Evolutionary conservation across 1,140 invertebrate species (phyloP).

Genomic region (Cotesia typhae): DNA sequence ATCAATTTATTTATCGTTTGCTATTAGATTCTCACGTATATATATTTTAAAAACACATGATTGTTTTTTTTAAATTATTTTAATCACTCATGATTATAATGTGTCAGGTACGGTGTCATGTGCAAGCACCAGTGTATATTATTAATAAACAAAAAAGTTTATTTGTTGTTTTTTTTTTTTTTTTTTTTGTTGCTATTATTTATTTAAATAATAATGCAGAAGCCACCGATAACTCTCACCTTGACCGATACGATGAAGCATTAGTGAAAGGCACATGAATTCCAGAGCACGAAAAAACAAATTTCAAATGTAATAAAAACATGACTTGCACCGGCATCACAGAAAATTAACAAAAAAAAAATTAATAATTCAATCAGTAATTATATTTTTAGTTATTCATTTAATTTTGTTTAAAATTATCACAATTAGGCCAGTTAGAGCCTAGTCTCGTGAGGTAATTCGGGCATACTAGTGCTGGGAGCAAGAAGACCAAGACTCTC

Average conservation of each 20-base stretch:
- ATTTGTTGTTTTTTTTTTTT: no score
- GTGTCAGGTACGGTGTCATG: constrained; percentile 21
- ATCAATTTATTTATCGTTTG: background rate
- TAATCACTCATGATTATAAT: constrained; percentile 7
- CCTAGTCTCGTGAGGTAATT: constrained; percentile 58
- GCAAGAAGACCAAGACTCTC: constrained; percentile 59
- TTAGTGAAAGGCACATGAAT: constrained; percentile 25
- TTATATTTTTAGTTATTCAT: background rate
- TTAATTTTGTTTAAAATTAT: constrained; percentile 20
- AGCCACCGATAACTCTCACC: constrained; percentile 22
- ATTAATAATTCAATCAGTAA: background rate
- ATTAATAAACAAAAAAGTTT: background rate
- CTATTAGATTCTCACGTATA: background rate
- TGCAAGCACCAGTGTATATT: constrained; percentile 14
- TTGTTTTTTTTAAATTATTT: background rate
- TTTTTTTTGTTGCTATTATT: background rate
- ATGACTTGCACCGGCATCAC: constrained; percentile 14
- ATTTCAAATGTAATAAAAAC: no score
- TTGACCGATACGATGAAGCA: constrained; percentile 18
- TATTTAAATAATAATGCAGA: background rate
- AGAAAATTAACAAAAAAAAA: constrained; percentile 2
- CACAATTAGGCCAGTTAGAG: constrained; percentile 43
- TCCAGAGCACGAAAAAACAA: constrained; percentile 17
- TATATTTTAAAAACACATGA: constrained; percentile 5
- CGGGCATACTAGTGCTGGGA: constrained; percentile 66